A percentile compares a stretch with the other conserved stretches of the same genome.
phyloP scores from a whole-genome alignment of 2,797 vertebrate species.

The Erethizon dorsatum region DNA sequence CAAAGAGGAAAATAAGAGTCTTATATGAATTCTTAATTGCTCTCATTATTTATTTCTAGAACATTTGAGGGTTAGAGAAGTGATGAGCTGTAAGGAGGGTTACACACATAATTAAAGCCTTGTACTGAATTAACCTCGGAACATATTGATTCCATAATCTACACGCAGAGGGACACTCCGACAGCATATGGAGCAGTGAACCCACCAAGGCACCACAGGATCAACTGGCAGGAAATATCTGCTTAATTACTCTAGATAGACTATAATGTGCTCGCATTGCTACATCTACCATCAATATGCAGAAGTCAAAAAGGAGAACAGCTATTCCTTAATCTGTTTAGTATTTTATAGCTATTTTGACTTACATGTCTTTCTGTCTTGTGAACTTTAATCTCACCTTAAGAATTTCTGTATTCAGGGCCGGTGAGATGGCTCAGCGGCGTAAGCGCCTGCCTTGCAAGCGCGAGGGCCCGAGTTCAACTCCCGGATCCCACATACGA shows the following conservation, averaged over 20 bases:
- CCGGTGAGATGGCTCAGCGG: too few species aligned
- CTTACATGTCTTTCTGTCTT: conserved; percentile 40
- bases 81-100: conserved; percentile 71
- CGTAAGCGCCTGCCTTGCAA: too few species aligned
- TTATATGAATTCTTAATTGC: conserved; percentile 76
- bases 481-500: too few species aligned
- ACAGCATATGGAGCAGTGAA: conserved; percentile 61
- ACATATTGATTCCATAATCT: conserved; percentile 77
- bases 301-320: conserved; percentile 56
- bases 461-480: too few species aligned
- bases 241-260: conserved; percentile 79
- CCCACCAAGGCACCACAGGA: conserved; percentile 27
- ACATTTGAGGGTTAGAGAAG: conserved; percentile 74
- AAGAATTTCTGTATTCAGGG: not conserved
- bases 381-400: conserved; percentile 39
- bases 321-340: not conserved
- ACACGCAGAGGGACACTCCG: not conserved
- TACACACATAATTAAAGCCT: conserved; percentile 75
- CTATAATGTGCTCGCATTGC: conserved; percentile 62
- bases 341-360: conserved; percentile 66
- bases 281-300: conserved; percentile 51
- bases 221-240: conserved; percentile 73
- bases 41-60: conserved; percentile 80
- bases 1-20: conserved; percentile 73
- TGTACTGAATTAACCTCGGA: conserved; percentile 73